These are phyloP conservation scores for Cerceris rybyensis DNA, from an alignment of 2,888 invertebrate species.

Conservation along the genomic window DNA sequence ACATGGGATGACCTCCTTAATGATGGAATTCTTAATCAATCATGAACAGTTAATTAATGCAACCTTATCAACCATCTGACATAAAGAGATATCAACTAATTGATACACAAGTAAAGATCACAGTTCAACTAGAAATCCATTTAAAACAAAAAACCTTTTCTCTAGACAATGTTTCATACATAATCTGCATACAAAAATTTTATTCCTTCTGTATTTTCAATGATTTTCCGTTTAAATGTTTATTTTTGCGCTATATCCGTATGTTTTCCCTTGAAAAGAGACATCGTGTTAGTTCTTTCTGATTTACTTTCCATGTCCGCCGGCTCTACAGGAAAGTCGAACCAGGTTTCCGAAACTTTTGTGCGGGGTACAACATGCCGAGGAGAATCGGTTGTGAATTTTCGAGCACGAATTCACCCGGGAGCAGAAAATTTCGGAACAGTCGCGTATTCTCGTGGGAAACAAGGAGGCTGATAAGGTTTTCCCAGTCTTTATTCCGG, in stretches of 20 bases:
- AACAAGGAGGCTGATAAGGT: slow-evolving; percentile 13
- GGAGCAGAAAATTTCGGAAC: slow-evolving; percentile 14
- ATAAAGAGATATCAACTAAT: too few species aligned
- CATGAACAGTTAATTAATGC: too few species aligned
- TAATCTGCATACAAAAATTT: too few species aligned
- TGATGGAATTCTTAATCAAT: too few species aligned
- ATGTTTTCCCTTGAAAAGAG: neutral
- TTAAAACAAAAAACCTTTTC: too few species aligned
- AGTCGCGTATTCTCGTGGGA: neutral
- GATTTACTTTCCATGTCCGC: neutral
- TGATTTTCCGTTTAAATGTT: too few species aligned
- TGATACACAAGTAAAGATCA: too few species aligned
- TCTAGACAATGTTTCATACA: too few species aligned
- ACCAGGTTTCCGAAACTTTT: neutral
- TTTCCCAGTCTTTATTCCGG: slow-evolving; percentile 12
- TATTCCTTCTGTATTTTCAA: too few species aligned
- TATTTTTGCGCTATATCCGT: neutral
- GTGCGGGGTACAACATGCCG: neutral
- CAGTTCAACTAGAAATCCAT: too few species aligned
- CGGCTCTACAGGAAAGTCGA: neutral
- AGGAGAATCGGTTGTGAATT: slow-evolving; percentile 4
- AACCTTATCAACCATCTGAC: too few species aligned
- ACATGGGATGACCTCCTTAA: too few species aligned
- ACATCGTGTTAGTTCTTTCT: neutral
- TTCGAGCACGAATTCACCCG: neutral